Evolutionary conservation across 2,113 vertebrate species (phyloP).

Genomic region (Paracanthobrama guichenoti): DNA sequence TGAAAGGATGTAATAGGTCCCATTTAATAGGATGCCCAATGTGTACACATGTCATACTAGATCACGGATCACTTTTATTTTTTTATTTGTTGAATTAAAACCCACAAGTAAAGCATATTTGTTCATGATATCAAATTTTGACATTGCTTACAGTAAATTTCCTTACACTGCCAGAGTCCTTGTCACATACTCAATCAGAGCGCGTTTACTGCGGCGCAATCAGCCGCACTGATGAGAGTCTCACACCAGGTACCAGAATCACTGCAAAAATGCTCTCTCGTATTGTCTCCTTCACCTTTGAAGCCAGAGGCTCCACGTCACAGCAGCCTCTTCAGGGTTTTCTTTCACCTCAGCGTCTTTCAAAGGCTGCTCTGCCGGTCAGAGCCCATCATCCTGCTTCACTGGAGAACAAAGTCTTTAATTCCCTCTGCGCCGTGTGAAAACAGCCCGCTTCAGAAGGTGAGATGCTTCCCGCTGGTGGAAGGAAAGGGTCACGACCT

Average conservation of each 20-base stretch:
- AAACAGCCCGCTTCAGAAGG: slow-evolving; percentile 17
- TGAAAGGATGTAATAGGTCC: no score
- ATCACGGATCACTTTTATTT: no score
- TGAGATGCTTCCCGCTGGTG: slow-evolving; percentile 26
- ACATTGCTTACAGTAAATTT: background rate
- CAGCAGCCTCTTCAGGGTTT: slow-evolving; percentile 13
- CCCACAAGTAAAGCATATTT: background rate
- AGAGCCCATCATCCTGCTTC: slow-evolving; percentile 38
- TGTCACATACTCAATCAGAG: slow-evolving; percentile 11
- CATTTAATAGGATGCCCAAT: no score
- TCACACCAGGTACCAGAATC: slow-evolving; percentile 20
- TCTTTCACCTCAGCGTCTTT: background rate
- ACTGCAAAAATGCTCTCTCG: background rate
- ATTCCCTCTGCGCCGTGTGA: slow-evolving; percentile 40
- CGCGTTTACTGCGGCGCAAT: slow-evolving; percentile 3
- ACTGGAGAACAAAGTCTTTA: slow-evolving; percentile 48
- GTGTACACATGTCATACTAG: no score
- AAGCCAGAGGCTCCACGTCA: background rate
- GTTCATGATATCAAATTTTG: background rate
- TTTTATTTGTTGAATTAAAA: no score
- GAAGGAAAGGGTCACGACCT: slow-evolving; percentile 60
- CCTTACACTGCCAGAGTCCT: slow-evolving; percentile 2
- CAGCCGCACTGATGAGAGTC: slow-evolving; percentile 30
- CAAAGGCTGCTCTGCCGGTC: background rate
- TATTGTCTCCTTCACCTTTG: slow-evolving; percentile 35